These are phyloP conservation scores for Nothoprocta perdicaria DNA, from an alignment of 2,113 vertebrate genomes.

Conservation along the genomic window DNA sequence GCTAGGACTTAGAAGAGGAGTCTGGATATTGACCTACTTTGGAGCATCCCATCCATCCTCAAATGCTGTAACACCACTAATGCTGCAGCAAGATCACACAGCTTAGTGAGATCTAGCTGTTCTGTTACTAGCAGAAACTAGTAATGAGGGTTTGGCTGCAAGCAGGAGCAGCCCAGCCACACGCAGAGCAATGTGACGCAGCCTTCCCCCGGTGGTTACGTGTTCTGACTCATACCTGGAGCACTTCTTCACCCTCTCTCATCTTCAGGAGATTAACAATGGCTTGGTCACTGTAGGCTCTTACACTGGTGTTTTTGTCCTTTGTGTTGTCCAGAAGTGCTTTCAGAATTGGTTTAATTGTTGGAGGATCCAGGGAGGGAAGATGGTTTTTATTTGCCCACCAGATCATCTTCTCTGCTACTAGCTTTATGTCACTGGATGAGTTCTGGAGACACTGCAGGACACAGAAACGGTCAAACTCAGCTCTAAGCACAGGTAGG, in stretches of 20 bases:
- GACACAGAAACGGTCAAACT: background rate
- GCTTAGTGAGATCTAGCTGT: background rate
- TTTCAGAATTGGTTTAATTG: conserved; percentile 93
- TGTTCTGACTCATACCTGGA: conserved; percentile 83
- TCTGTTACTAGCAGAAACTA: background rate
- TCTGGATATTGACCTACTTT: background rate
- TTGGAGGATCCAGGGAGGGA: conserved; percentile 84
- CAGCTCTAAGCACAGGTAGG: background rate
- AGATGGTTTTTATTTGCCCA: conserved; percentile 90
- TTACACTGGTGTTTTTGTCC: conserved; percentile 96
- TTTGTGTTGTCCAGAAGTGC: conserved; percentile 97
- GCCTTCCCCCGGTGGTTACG: background rate
- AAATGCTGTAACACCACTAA: background rate
- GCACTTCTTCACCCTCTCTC: conserved; percentile 86
- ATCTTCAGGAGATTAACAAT: conserved; percentile 92
- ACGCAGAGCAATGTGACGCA: background rate
- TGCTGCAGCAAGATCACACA: background rate
- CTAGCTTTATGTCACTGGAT: conserved; percentile 95
- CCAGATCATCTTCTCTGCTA: conserved; percentile 95
- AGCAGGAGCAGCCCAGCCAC: background rate
- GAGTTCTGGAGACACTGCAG: conserved; percentile 95
- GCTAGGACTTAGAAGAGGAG: background rate
- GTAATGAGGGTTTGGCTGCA: background rate
- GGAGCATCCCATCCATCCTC: background rate
- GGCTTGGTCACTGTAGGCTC: conserved; percentile 95